These are phyloP conservation scores for Passer domesticus DNA, from an alignment of 2,113 vertebrate genomes.

Conservation along the genomic window DNA sequence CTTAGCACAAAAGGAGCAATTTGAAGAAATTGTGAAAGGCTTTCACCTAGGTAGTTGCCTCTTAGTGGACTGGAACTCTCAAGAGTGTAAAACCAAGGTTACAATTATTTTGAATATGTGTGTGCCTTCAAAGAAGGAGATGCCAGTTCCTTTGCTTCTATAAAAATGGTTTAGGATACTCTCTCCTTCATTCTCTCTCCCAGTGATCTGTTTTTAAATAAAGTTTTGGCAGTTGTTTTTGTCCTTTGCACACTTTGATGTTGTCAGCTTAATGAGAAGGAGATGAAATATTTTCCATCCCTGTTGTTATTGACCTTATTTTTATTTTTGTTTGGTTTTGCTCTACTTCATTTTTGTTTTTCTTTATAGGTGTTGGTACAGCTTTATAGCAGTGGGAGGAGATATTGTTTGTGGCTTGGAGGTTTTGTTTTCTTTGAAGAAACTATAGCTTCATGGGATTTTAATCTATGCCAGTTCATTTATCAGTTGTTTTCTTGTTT, in stretches of 20 bases:
- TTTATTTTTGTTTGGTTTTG: not conserved
- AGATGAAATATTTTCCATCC: not conserved
- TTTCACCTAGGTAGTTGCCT: not conserved
- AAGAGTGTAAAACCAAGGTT: not conserved
- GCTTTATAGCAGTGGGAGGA: not conserved
- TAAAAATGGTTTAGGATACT: not conserved
- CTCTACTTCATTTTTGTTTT: not conserved
- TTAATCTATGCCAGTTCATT: not conserved
- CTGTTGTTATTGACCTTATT: not conserved
- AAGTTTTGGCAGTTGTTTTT: not conserved
- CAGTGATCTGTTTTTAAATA: not conserved
- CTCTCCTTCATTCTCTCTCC: not conserved
- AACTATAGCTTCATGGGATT: not conserved
- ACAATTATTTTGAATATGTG: not conserved
- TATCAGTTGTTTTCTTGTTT: not conserved
- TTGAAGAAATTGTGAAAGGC: not conserved
- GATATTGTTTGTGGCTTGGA: not conserved
- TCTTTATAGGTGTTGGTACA: not conserved
- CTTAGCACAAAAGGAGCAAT: not conserved
- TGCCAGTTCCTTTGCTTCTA: not conserved
- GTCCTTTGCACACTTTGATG: not conserved
- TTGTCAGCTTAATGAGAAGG: not conserved
- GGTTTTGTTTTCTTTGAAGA: not conserved
- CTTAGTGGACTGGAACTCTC: not conserved
- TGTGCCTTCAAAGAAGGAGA: not conserved